Base-by-base conservation (phyloP, 2,113 vertebrate genomes). In the Paracanthobrama guichenoti region DNA sequence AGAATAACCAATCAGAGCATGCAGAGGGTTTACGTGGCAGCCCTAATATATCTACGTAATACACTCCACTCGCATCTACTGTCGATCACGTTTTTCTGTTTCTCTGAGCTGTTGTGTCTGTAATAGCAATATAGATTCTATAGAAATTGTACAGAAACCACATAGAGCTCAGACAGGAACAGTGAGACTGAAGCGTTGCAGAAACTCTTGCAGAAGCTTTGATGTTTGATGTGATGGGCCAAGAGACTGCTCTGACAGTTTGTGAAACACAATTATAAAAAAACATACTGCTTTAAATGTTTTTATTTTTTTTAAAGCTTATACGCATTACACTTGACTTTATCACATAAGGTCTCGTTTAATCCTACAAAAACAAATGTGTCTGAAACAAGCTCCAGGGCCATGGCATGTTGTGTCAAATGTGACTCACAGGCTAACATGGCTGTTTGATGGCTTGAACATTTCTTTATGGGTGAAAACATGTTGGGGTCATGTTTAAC, bases 1-100 rank as follows among this genome's bases (percentile, higher is more conserved):
- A 62, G 90, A 92, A 87, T 92, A 87, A 87, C 85, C 59, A 18
- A 6, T 79, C 26, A 28, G 74, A 82, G 66, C 22, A 11, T 24
- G 28, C 48, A 42, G 14, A 71, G n/a, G 9, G 11, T 67, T 16
- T 4, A 24, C 46, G 50, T 22, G 31, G 42, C 79, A 53, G 28
- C 1, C 14, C 14, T 28, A 69, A 82, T 26, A 64, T 50, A 83
- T 73, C 50, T 46, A 76, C 66, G 67, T 57, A 60, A 64, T n/a
- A 6, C 24, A 35, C 59, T 39, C 12, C 24, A 26, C 18, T 50
- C 57, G 3, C n/a, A 7, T 35, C 50, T 48, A 24, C 20, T 75
- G 44, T 69, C 24, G 2, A 24, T 46, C 69, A 42, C 4, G 18
- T 42, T 39, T 69, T 69, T 24, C 69, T 46, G n/a, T 73, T 73